Evolutionary conservation across 1,140 invertebrate genomes (phyloP).

Genomic region (Trissolcus basalis): DNA sequence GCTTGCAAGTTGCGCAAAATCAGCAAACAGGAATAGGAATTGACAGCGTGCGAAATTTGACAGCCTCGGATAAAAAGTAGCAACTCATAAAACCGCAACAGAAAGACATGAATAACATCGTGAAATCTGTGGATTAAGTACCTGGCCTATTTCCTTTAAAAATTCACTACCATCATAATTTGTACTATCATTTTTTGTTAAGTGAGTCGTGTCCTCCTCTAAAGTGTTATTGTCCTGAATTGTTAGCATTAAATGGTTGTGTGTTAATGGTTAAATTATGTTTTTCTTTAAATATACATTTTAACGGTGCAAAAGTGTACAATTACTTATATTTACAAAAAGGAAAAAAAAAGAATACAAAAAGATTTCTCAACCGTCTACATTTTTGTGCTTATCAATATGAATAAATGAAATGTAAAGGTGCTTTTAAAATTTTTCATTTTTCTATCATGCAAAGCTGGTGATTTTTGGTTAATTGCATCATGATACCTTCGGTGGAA

Average conservation of each 20-base stretch:
- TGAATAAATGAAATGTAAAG: background rate
- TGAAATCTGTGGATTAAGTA: conserved; percentile 38
- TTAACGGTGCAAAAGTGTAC: conserved; percentile 20
- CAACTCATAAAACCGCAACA: conserved; percentile 27
- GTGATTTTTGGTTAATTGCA: background rate
- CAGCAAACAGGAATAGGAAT: conserved; percentile 29
- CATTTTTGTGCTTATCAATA: background rate
- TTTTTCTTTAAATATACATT: conserved; percentile 18
- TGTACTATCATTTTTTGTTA: conserved; percentile 35
- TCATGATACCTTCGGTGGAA: conserved; percentile 32
- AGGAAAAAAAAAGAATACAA: too few relatives aligned
- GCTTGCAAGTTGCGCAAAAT: conserved; percentile 22
- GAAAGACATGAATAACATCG: conserved; percentile 39
- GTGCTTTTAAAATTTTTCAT: background rate
- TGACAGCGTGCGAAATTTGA: conserved; percentile 32
- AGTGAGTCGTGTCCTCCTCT: conserved; percentile 41
- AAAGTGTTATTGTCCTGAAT: conserved; percentile 46
- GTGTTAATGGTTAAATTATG: conserved; percentile 25
- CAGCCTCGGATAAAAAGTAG: conserved; percentile 12
- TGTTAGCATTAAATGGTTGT: conserved; percentile 44
- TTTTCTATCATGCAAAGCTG: conserved; percentile 20
- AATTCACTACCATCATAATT: conserved; percentile 41
- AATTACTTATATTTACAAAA: conserved; percentile 13
- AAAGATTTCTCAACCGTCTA: background rate
- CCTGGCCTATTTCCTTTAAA: conserved; percentile 46